A percentile compares a stretch with the other conserved stretches of the same genome.
Evolutionary conservation across 2,113 vertebrate species (phyloP).

Genomic region (Silurus asotus): DNA sequence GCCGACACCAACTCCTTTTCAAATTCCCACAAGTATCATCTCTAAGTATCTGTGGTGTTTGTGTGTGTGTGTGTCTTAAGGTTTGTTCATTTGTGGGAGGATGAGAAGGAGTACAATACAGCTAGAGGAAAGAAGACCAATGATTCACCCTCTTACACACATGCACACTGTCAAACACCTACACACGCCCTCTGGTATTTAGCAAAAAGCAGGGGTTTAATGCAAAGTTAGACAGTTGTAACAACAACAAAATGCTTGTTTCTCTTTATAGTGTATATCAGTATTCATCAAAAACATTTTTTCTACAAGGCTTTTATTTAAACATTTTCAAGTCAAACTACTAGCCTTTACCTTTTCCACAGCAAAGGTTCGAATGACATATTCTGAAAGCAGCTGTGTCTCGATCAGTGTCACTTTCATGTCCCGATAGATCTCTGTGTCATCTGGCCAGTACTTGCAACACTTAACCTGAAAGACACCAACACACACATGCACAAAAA

Average conservation of each 20-base stretch:
- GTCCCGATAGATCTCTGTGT: slow-evolving; percentile 96
- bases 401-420: slow-evolving; percentile 98
- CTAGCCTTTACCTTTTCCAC: slow-evolving; percentile 87
- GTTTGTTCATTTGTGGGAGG: slow-evolving; percentile 37
- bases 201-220: slow-evolving; percentile 11
- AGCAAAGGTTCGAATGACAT: slow-evolving; percentile 94
- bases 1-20: neutral
- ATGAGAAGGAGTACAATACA: slow-evolving; percentile 38
- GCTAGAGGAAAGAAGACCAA: slow-evolving; percentile 40
- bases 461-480: slow-evolving; percentile 85
- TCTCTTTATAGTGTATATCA: neutral
- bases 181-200: slow-evolving; percentile 19
- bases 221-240: slow-evolving; percentile 18
- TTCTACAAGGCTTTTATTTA: neutral
- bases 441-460: slow-evolving; percentile 98
- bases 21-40: slow-evolving; percentile 39
- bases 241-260: neutral
- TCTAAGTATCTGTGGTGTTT: slow-evolving; percentile 29
- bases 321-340: neutral
- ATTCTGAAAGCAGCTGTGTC: slow-evolving; percentile 96
- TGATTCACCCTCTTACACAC: slow-evolving; percentile 45
- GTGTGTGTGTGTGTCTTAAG: slow-evolving; percentile 7
- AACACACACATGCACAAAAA: slow-evolving; percentile 39
- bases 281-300: neutral
- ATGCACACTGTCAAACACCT: slow-evolving; percentile 26